phyloP scores from a whole-genome alignment of 2,797 vertebrate species.

The Selene dorsalis region DNA sequence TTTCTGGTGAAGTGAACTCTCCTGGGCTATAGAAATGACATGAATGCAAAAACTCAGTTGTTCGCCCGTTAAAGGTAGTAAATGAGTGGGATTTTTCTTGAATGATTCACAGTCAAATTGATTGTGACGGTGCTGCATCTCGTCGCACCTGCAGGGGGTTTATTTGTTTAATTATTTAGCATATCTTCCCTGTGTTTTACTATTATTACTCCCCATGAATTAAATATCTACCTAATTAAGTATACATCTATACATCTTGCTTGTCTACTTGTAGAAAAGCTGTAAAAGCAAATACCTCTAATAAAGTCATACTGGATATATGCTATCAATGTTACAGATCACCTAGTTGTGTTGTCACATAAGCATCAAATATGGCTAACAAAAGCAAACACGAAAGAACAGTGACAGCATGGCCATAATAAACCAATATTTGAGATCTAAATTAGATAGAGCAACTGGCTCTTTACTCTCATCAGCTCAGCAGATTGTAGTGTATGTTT shows the following conservation, averaged over 20 bases:
- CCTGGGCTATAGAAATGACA: constrained; percentile 70
- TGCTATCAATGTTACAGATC: neutral
- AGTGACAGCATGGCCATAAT: neutral
- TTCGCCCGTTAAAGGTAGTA: constrained; percentile 74
- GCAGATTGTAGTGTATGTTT: constrained; percentile 3
- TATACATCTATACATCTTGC: neutral
- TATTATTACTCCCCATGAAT: constrained; percentile 10
- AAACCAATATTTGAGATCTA: neutral
- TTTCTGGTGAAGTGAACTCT: constrained; percentile 64
- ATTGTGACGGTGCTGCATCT: constrained; percentile 38
- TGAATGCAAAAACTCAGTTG: constrained; percentile 67
- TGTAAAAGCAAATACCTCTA: neutral
- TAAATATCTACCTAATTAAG: neutral
- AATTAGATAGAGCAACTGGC: neutral
- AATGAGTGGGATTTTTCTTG: constrained; percentile 67
- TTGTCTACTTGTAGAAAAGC: neutral
- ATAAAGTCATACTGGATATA: neutral
- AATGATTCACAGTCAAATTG: constrained; percentile 71
- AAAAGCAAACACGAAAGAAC: neutral
- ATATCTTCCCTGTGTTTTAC: constrained; percentile 7
- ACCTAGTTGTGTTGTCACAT: constrained; percentile 21
- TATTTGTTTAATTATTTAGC: neutral
- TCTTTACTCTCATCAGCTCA: constrained; percentile 23
- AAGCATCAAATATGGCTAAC: constrained; percentile 18
- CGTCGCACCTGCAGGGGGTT: neutral